phyloP scores from a whole-genome alignment of 2,888 invertebrate species.

The Dicranocentrus wangi region DNA sequence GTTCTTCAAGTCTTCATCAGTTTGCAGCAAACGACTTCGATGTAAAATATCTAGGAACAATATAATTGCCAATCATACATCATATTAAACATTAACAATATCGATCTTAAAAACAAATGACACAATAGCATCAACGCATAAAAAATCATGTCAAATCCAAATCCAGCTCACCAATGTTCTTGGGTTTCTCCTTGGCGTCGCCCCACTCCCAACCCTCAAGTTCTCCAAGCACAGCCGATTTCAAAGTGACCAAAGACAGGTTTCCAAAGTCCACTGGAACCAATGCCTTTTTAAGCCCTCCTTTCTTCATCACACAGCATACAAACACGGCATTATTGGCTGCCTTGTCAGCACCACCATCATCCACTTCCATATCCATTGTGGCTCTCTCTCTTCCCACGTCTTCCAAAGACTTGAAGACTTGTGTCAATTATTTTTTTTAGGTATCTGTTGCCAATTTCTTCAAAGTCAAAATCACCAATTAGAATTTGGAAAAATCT shows the following conservation, averaged over 20 bases:
- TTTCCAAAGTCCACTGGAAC: slow-evolving; percentile 6
- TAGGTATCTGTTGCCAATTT: too few relatives aligned
- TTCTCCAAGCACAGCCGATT: slow-evolving; percentile 4
- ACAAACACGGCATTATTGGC: slow-evolving; percentile 32
- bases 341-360: not conserved
- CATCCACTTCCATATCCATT: slow-evolving; percentile 56
- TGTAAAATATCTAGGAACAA: slow-evolving; percentile 80
- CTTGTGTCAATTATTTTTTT: too few relatives aligned
- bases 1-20: slow-evolving; percentile 76
- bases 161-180: slow-evolving; percentile 31
- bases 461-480: too few relatives aligned
- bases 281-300: slow-evolving; percentile 27
- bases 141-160: too few relatives aligned
- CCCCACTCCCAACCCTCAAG: slow-evolving; percentile 40
- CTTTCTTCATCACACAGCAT: slow-evolving; percentile 28
- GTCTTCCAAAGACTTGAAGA: too few relatives aligned
- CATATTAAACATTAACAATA: too few relatives aligned
- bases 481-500: too few relatives aligned
- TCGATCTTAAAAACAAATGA: too few relatives aligned
- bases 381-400: too few relatives aligned
- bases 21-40: slow-evolving; percentile 82
- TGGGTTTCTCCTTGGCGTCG: slow-evolving; percentile 16
- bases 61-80: slow-evolving; percentile 24
- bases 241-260: slow-evolving; percentile 17
- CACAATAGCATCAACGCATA: too few relatives aligned